A percentile compares a stretch with the other conserved stretches of the same genome.
Evolutionary conservation across 2,797 vertebrate species (phyloP).

Genomic region (Leptoclinus maculatus): DNA sequence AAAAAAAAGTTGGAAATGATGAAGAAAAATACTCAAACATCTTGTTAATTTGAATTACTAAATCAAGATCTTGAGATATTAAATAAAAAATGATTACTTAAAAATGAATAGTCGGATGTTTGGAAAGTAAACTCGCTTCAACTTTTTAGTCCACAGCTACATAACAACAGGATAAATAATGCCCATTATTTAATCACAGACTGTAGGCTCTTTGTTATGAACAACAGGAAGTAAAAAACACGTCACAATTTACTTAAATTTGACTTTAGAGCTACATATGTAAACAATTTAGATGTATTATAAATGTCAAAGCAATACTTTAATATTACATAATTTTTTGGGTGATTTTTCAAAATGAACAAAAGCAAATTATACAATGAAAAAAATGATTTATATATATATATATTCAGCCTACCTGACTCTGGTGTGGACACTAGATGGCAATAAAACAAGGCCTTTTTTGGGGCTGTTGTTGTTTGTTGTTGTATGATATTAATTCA

Average conservation of each 20-base stretch:
- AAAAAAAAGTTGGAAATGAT: not conserved
- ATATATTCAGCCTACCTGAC: no score
- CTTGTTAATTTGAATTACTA: not conserved
- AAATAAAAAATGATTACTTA: not conserved
- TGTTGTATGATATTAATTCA: not conserved
- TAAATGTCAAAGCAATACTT: not conserved
- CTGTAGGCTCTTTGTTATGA: not conserved
- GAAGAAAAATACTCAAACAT: not conserved
- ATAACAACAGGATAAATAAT: not conserved
- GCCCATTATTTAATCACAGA: not conserved
- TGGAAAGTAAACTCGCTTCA: not conserved
- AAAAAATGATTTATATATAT: not conserved
- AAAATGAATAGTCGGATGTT: not conserved
- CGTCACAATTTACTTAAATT: not conserved
- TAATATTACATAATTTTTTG: not conserved
- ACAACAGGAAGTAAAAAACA: not conserved
- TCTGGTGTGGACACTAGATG: not conserved
- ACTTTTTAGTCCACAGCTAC: not conserved
- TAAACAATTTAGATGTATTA: not conserved
- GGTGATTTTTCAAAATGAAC: not conserved
- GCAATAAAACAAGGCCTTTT: not conserved
- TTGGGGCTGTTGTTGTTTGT: not conserved
- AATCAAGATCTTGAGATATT: not conserved
- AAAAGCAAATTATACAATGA: not conserved
- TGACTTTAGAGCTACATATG: no score